Percentiles rank a stretch among this genome's conserved stretches.
Evolutionary conservation across 30 jellyfish, hydroid and myxozoan species (phyloP).

Genomic region (Hydra vulgaris): DNA sequence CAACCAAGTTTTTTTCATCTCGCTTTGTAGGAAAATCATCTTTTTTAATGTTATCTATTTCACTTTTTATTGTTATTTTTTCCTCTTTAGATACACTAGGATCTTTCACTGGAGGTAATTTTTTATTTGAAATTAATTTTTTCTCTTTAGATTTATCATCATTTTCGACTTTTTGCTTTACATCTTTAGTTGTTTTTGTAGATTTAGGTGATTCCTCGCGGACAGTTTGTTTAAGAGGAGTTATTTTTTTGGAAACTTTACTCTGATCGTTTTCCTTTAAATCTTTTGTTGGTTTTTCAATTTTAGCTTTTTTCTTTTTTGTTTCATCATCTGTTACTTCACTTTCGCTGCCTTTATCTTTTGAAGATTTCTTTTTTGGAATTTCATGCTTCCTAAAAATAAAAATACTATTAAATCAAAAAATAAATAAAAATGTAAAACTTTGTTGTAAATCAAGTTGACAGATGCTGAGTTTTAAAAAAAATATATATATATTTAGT

Average conservation of each 20-base stretch:
- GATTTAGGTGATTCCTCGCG: background rate
- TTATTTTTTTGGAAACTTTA: background rate
- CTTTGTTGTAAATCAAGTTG: too few relatives aligned
- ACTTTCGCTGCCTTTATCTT: conserved; percentile 1
- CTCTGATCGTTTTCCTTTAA: background rate
- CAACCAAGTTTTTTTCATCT: conserved; percentile 33
- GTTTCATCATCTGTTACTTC: background rate
- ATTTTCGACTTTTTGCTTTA: conserved; percentile 4
- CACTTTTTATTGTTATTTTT: conserved; percentile 31
- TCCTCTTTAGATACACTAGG: conserved; percentile 27
- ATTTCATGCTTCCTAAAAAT: background rate
- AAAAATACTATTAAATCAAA: background rate
- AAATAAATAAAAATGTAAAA: too few relatives aligned
- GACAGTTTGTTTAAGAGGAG: background rate
- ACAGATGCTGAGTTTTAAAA: too few relatives aligned
- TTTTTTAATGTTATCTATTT: conserved; percentile 9
- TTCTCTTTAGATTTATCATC: conserved; percentile 32
- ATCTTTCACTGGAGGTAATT: conserved; percentile 29
- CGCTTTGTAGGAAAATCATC: conserved; percentile 38
- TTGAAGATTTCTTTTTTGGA: background rate
- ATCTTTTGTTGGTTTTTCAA: background rate
- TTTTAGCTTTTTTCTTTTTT: background rate
- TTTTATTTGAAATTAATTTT: conserved; percentile 25
- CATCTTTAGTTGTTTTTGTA: background rate
- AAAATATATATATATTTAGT: too few relatives aligned